Base-by-base conservation (phyloP, 2,888 invertebrate species). In the Himalopsyche tibetana region DNA sequence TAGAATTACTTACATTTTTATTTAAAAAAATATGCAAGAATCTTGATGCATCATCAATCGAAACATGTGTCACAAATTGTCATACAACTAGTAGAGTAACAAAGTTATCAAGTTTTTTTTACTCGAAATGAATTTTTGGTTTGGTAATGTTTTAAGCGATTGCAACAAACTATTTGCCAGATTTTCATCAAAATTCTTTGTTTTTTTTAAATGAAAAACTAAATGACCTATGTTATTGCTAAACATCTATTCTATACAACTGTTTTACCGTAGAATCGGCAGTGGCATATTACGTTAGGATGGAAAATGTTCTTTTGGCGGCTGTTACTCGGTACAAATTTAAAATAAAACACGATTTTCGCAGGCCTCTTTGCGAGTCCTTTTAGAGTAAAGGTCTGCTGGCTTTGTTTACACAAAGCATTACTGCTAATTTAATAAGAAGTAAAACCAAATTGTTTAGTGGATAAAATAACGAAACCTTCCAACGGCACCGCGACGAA, bases 401-500 rank as follows among this genome's bases (percentile, higher is more conserved):
- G 63, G 63, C 63, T 63, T 63, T 63, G 63, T 63, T 63, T 63
- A 63, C 63, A 63, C 19, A 63, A 63, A 63, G 11, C 63, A 19
- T 63, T 63, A 28, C 63, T 28, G 28, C 63, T 63, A 63, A 63
- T 63, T 63, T 63, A 63, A 63, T 63, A 63, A 63, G 63, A 63
- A 63, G 63, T 63, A 63, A 63, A 63, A 63, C 63, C 63, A 63
- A 63, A 63, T 63, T 63, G 63, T 63, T 63, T 63, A 9, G 63
- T 28, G n/a, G 19, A 28, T 56, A 56, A n/a, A 19, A 63, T 28
- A 63, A 63, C 19, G 8, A 28, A 63, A 8, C 19, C 15, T 15
- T 51, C 15, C 19, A 28, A 63, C n/a, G 28, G 19, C 28, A 63
- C 63, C 63, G 8, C 28, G 2, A 28, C 11, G 19, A 63, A 63